A percentile compares a stretch with the other conserved stretches of the same genome.
phyloP scores from a whole-genome alignment of 2,888 invertebrate species.

The Gortyna flavago region DNA sequence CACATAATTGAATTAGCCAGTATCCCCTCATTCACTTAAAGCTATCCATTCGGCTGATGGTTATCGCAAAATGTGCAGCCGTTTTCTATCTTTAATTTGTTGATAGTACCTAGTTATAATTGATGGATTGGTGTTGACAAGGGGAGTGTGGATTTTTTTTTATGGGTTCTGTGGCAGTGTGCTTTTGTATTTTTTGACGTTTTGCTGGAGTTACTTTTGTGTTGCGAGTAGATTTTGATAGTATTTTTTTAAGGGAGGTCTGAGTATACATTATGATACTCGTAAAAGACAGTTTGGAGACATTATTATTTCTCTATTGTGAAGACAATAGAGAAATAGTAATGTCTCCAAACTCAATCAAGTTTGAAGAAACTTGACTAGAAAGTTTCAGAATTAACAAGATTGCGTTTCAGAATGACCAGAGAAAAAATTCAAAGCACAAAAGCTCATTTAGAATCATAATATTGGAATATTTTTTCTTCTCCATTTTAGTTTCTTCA shows the following conservation, averaged over 20 bases:
- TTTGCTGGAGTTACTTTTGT: not conserved
- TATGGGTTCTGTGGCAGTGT: not conserved
- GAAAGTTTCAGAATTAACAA: not conserved
- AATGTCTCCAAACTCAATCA: no score
- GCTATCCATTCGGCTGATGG: slow-evolving; percentile 72
- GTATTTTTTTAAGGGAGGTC: not conserved
- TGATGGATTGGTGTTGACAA: slow-evolving; percentile 37
- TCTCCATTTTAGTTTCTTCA: no score
- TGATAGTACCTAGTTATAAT: slow-evolving; percentile 33
- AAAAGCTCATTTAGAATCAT: not conserved
- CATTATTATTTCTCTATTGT: not conserved
- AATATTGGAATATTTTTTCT: not conserved
- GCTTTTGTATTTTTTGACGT: not conserved
- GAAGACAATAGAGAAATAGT: no score
- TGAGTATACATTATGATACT: not conserved
- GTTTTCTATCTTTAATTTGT: slow-evolving; percentile 62
- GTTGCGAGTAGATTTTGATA: not conserved
- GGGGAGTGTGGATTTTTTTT: not conserved
- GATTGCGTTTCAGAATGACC: not conserved
- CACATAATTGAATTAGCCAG: slow-evolving; percentile 85
- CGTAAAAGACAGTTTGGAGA: not conserved
- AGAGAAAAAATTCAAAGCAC: not conserved
- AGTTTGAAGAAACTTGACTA: no score
- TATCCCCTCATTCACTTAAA: slow-evolving; percentile 81
- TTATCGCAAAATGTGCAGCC: slow-evolving; percentile 64